phyloP scores from a whole-genome alignment of 1,140 invertebrate genomes.

The Lycorma delicatula region DNA sequence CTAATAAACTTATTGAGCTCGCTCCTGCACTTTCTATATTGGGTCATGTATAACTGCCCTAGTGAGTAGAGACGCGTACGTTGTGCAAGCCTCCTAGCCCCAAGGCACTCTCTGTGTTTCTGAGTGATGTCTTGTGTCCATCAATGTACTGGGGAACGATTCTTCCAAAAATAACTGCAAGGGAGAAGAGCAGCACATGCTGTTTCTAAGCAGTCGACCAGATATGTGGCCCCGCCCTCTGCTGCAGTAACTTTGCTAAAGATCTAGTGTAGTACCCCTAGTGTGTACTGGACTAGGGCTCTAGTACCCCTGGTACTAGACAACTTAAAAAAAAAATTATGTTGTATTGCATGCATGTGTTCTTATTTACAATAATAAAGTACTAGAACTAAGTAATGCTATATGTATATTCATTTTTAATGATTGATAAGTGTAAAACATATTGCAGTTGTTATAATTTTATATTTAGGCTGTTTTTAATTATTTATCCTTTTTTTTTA shows the following conservation, averaged over 20 bases:
- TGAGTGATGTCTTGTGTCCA: no score
- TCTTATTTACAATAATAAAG: slow-evolving; percentile 1
- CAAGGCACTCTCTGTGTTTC: no score
- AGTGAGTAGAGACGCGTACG: no score
- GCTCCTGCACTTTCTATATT: no score
- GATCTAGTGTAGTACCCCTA: neutral
- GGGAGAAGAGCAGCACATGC: neutral
- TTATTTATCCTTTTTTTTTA: neutral
- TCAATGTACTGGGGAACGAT: no score
- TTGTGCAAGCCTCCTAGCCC: no score
- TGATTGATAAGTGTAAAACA: neutral
- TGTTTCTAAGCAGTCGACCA: neutral
- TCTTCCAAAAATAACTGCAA: neutral
- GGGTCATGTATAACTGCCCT: no score
- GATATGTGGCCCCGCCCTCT: no score
- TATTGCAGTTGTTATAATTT: neutral
- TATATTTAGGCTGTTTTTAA: neutral
- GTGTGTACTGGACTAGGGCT: no score
- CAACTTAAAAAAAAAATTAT: neutral
- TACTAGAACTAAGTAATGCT: neutral
- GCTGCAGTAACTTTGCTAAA: neutral
- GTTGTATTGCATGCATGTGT: neutral
- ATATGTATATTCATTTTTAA: neutral
- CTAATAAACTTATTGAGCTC: no score
- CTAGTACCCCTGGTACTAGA: no score